Conservation (phyloP, 2,888 invertebrate species). For the Gymnocheta viridis region DNA sequence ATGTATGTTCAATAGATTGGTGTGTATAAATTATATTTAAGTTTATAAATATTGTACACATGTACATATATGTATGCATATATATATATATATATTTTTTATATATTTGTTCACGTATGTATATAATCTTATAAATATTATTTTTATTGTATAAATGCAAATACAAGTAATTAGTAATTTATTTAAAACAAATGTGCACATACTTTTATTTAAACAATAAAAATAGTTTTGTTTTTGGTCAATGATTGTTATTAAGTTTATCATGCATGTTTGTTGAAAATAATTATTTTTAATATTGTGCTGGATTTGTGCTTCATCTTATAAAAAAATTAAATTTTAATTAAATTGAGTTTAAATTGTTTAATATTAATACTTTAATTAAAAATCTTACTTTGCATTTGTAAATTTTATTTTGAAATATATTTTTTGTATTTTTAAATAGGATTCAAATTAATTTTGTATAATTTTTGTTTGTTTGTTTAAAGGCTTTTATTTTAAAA, state of each 20-base stretch:
- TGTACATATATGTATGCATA: background rate
- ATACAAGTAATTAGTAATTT: conserved; percentile 44
- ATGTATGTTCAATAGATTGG: conserved; percentile 55
- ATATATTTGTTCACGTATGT: background rate
- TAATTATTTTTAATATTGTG: conserved; percentile 67
- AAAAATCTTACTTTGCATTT: conserved; percentile 38
- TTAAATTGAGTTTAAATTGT: conserved; percentile 27
- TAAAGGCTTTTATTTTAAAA: background rate
- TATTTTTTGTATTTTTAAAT: conserved; percentile 26
- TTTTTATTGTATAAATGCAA: conserved; percentile 72
- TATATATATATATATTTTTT: background rate
- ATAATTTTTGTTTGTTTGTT: conserved; percentile 28
- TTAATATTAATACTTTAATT: conserved; percentile 46
- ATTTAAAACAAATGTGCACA: conserved; percentile 73
- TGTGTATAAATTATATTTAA: conserved; percentile 73
- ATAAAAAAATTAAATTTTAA: conserved; percentile 22
- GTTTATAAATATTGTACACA: conserved; percentile 51
- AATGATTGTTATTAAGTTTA: conserved; percentile 66
- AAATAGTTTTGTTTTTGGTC: conserved; percentile 54
- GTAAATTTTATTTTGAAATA: background rate
- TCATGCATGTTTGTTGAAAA: conserved; percentile 60
- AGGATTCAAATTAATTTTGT: conserved; percentile 41
- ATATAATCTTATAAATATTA: conserved; percentile 63
- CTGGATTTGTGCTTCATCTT: conserved; percentile 57
- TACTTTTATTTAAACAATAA: conserved; percentile 28